Base-by-base conservation (phyloP, 1,140 invertebrate species). In the Ectropis grisescens region DNA sequence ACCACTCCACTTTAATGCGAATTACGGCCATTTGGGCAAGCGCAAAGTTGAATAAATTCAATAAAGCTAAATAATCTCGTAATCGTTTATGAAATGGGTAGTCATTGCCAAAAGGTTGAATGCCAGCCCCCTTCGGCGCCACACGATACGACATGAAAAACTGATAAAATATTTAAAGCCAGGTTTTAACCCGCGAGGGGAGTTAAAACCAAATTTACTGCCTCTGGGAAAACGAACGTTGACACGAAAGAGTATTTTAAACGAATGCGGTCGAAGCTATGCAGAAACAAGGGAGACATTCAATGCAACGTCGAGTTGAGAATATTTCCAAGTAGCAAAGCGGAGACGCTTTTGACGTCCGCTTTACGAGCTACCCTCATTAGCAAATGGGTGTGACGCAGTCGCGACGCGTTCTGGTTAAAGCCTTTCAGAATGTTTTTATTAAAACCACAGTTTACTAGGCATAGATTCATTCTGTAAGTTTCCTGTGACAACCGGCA, bases 111-210 rank as follows among this genome's bases (percentile, higher is more conserved):
- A 58, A 70, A 61, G 52, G 58, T 53, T 47, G 41, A 19, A 25
- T 36, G 38, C 13, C 55, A 50, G 46, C 51, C 61, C 39, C 58
- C 58, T 47, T 30, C 36, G 72, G 62, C 69, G 69, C 65, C 69
- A 40, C 69, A 78, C 69, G 72, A 71, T 49, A 71, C 54, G 38
- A 49, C 56, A 61, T 66, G 58, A 46, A 70, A 64, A 67, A 67
- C 58, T 70, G 62, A 68, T 72, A 71, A 72, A 62, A 71, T 72
- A 67, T 78, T 78, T 70, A 74, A 56, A 70, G 47, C 37, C 47
- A 37, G 51, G 39, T 64, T 64, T 68, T 60, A 64, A 69, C 59
- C 47, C 47, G 54, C 47, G 34, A 64, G 57, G 65, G 61, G 61
- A 53, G 43, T 40, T 37, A 40, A 57, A 55, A 58, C 54, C 41